Evolutionary conservation across 2,797 vertebrate species (phyloP).

Genomic region (Eulemur albifrons): DNA sequence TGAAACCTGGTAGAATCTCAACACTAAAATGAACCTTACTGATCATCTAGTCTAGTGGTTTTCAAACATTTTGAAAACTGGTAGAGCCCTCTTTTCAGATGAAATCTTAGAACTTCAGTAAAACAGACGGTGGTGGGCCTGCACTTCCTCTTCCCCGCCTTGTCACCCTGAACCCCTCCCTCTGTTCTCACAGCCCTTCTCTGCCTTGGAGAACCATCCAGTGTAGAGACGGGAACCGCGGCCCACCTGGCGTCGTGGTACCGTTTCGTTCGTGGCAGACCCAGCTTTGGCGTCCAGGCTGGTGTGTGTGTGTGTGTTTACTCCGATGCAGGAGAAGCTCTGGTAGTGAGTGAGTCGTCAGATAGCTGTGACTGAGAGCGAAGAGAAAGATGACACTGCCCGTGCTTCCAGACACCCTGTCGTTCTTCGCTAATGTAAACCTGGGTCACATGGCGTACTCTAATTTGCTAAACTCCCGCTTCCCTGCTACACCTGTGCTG

Average conservation of each 20-base stretch:
- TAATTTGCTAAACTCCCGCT: neutral
- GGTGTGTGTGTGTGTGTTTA: rapidly evolving
- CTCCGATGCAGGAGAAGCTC: neutral
- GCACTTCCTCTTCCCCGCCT: neutral
- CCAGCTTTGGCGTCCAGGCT: neutral
- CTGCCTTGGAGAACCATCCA: neutral
- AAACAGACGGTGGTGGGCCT: neutral
- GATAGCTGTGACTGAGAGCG: neutral
- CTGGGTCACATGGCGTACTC: rapidly evolving
- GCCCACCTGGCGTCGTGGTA: no score
- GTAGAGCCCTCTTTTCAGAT: neutral
- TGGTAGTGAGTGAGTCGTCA: neutral
- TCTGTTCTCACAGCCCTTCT: neutral
- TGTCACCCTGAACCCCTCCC: neutral
- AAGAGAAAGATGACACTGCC: no score
- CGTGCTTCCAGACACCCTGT: neutral
- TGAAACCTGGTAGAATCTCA: neutral
- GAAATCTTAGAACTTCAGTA: neutral
- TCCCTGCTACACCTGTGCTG: neutral
- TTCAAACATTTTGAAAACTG: neutral
- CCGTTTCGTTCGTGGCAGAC: neutral
- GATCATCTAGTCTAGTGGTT: neutral
- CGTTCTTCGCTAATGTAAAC: neutral
- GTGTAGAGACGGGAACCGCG: no score
- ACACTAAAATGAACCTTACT: neutral